A percentile compares a stretch with the other conserved stretches of the same genome.
phyloP scores from a whole-genome alignment of 2,113 vertebrate genomes.

The Elanoides forficatus region DNA sequence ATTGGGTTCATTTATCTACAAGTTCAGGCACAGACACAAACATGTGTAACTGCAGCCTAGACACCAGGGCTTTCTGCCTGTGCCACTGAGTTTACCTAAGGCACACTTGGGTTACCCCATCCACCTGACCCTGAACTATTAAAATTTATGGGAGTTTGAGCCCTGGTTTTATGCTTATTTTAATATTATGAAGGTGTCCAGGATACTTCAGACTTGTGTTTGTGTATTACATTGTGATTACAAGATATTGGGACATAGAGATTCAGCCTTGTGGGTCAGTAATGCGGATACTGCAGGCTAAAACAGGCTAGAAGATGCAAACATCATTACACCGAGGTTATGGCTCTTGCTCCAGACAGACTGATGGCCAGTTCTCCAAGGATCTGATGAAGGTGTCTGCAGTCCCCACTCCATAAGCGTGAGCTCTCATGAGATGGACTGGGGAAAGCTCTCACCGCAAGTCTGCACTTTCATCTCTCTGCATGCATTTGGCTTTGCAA shows the following conservation, averaged over 20 bases:
- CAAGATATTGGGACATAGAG: background rate
- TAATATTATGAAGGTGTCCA: background rate
- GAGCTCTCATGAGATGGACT: background rate
- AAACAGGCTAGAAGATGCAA: background rate
- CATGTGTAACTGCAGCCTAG: background rate
- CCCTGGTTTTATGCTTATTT: background rate
- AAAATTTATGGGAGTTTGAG: background rate
- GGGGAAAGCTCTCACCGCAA: background rate
- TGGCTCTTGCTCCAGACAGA: background rate
- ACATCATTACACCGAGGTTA: background rate
- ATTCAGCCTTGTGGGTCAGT: background rate
- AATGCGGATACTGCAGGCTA: background rate
- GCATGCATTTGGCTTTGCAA: background rate
- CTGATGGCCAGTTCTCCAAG: background rate
- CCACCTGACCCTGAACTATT: background rate
- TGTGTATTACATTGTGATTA: background rate
- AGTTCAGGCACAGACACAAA: background rate
- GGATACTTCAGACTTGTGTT: background rate
- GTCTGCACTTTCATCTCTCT: background rate
- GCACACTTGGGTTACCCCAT: background rate
- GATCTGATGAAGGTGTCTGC: background rate
- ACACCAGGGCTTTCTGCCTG: background rate
- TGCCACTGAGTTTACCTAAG: background rate
- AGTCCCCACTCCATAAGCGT: background rate
- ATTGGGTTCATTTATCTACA: fast-evolving